These are phyloP conservation scores for Thermophis baileyi DNA, from an alignment of 2,113 vertebrate species.

Conservation along the genomic window DNA sequence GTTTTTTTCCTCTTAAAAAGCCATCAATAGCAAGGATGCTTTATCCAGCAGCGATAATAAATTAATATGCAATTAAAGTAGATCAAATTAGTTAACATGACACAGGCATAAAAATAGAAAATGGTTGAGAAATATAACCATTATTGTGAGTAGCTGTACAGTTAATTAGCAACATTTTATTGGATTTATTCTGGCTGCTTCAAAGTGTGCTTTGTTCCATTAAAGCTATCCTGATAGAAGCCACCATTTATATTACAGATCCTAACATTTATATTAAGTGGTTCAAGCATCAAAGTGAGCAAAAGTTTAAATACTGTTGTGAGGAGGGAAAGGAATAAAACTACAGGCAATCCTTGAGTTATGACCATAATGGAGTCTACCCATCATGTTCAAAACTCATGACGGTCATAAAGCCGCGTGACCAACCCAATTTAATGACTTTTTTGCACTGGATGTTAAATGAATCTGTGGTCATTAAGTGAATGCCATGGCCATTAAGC, in stretches of 20 bases:
- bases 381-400: not conserved
- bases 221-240: not conserved
- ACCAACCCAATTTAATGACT: not conserved
- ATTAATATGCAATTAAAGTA: constrained; percentile 8
- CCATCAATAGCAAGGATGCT: not conserved
- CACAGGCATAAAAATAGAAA: not conserved
- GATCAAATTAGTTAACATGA: not conserved
- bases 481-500: not conserved
- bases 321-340: not conserved
- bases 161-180: constrained; percentile 16
- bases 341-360: not conserved
- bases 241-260: not conserved
- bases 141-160: not conserved
- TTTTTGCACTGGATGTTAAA: not conserved
- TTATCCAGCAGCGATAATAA: constrained; percentile 4
- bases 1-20: not conserved
- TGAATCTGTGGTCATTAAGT: not conserved
- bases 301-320: not conserved
- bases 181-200: not conserved
- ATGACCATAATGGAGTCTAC: not conserved
- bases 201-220: not conserved
- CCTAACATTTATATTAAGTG: not conserved
- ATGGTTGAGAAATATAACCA: not conserved
- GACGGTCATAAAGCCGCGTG: not conserved
- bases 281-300: not conserved